phyloP scores from a whole-genome alignment of 2,888 invertebrate genomes.

The Lasioglossum zephyrum region DNA sequence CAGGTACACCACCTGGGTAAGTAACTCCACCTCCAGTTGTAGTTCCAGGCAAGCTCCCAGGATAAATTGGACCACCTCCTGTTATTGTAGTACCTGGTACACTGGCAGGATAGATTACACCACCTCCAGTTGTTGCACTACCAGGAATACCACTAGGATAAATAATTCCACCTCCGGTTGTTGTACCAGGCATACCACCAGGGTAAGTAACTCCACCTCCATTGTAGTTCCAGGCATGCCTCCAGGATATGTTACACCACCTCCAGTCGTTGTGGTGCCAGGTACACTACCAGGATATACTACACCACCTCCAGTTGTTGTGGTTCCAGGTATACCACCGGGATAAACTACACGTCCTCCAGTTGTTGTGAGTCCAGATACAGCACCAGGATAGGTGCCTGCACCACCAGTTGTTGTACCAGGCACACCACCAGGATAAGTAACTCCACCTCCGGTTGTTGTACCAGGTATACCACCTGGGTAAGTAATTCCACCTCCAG shows the following conservation, averaged over 20 bases:
- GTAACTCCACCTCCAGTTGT: not conserved
- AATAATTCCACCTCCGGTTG: not conserved
- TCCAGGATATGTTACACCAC: not conserved
- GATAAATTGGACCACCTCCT: not conserved
- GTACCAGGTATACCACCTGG: not conserved
- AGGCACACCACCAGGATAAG: slow-evolving; percentile 22
- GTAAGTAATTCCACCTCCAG: not conserved
- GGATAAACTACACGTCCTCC: slow-evolving; percentile 24
- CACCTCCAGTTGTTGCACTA: not conserved
- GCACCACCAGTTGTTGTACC: not conserved
- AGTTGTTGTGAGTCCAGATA: not conserved
- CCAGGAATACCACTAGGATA: not conserved
- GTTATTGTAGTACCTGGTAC: not conserved
- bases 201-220: not conserved
- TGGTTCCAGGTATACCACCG: not conserved
- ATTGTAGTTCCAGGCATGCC: not conserved
- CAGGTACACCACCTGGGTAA: not conserved
- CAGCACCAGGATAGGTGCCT: not conserved
- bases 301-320: not conserved
- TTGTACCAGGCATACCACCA: not conserved
- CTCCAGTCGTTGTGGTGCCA: not conserved
- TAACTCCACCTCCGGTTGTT: slow-evolving; percentile 14
- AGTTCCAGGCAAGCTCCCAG: not conserved
- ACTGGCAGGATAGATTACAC: not conserved
- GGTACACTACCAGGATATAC: not conserved